phyloP scores from a whole-genome alignment of 1,140 invertebrate genomes.

The Drosophila ambigua region DNA sequence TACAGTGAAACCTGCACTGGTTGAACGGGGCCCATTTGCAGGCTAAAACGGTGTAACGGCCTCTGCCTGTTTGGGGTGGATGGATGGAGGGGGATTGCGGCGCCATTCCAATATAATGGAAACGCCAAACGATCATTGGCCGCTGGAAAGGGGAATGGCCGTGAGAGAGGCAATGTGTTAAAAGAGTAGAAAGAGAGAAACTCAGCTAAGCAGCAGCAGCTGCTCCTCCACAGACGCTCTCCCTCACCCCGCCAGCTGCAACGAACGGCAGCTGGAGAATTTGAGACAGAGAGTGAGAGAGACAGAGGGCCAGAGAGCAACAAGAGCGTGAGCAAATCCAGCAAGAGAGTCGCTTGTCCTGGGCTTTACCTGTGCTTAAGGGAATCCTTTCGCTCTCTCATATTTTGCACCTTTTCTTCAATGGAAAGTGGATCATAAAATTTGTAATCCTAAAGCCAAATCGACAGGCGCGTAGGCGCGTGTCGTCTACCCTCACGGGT shows the following conservation, averaged over 20 bases:
- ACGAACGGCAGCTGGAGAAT: too few species aligned
- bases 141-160: too few species aligned
- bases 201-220: too few species aligned
- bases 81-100: too few species aligned
- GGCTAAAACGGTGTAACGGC: too few species aligned
- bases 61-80: too few species aligned
- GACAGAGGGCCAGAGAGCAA: neutral
- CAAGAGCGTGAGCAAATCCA: neutral
- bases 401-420: constrained; percentile 29
- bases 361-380: constrained; percentile 24
- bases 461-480: constrained; percentile 47
- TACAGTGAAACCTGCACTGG: constrained; percentile 27
- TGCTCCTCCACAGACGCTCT: too few species aligned
- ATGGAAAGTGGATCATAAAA: constrained; percentile 53
- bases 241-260: too few species aligned
- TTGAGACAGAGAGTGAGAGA: constrained; percentile 3
- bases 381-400: constrained; percentile 2
- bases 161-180: too few species aligned
- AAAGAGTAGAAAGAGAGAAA: too few species aligned
- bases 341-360: constrained; percentile 1
- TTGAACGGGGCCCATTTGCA: constrained; percentile 1
- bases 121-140: too few species aligned
- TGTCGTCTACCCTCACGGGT: constrained; percentile 1
- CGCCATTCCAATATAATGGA: too few species aligned
- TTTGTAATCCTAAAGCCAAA: neutral